Evolutionary conservation across 2,797 vertebrate species (phyloP).

Genomic region (Lemur catta): DNA sequence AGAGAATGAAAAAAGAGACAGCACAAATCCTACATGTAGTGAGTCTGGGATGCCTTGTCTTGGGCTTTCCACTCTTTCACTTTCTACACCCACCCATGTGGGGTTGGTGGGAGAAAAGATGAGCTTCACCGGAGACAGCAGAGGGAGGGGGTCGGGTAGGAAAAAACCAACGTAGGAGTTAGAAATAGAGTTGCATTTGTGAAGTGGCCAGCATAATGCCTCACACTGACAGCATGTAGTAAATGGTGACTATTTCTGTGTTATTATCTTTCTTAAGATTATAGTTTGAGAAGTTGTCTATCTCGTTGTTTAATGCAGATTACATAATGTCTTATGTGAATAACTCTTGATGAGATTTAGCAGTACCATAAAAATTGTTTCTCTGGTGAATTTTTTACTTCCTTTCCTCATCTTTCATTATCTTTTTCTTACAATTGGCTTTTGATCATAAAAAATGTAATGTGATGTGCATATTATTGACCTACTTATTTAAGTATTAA

Average conservation of each 20-base stretch:
- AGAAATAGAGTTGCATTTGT: background rate
- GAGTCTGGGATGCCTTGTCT: background rate
- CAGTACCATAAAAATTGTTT: background rate
- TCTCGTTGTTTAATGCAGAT: background rate
- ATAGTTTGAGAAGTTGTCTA: background rate
- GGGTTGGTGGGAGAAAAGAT: background rate
- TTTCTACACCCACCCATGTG: background rate
- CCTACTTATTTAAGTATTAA: background rate
- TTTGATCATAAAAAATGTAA: slow-evolving; percentile 22
- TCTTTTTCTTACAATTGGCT: background rate
- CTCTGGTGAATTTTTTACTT: background rate
- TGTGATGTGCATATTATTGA: background rate
- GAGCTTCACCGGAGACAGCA: background rate
- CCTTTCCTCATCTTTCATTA: background rate
- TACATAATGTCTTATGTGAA: background rate
- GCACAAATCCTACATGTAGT: background rate
- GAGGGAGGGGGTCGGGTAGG: background rate
- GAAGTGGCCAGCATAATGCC: background rate
- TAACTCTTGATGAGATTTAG: background rate
- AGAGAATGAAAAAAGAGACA: background rate
- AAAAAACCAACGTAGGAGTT: background rate
- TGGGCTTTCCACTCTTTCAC: background rate
- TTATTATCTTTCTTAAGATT: background rate
- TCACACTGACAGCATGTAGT: background rate
- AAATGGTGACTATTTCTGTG: background rate